Evolutionary conservation across 1,140 invertebrate species (phyloP).

Genomic region (Achatina immaculata): DNA sequence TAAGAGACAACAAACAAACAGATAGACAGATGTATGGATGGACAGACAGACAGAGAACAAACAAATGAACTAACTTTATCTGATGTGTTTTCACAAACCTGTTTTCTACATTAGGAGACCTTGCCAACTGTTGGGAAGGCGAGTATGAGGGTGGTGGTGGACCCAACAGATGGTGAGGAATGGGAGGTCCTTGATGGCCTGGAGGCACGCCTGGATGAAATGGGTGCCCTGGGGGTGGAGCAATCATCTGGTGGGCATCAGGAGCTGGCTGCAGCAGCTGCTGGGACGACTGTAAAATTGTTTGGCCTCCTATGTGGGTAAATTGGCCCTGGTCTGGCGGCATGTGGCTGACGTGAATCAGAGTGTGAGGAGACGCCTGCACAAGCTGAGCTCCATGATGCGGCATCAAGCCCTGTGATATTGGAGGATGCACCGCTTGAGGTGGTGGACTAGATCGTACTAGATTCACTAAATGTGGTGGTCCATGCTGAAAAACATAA

Average conservation of each 20-base stretch:
- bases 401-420: slow-evolving; percentile 22
- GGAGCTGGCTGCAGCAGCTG: slow-evolving; percentile 20
- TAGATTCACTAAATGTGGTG: slow-evolving; percentile 65
- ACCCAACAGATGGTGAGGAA: slow-evolving; percentile 19
- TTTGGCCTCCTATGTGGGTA: slow-evolving; percentile 28
- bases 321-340: slow-evolving; percentile 31
- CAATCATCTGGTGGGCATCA: slow-evolving; percentile 19
- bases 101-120: slow-evolving; percentile 11
- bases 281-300: slow-evolving; percentile 18
- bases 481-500: slow-evolving; percentile 63
- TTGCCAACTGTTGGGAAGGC: neutral
- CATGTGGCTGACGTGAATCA: slow-evolving; percentile 25
- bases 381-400: slow-evolving; percentile 21
- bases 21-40: too few species aligned
- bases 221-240: slow-evolving; percentile 30
- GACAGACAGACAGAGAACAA: too few species aligned
- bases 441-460: slow-evolving; percentile 54
- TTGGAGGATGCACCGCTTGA: slow-evolving; percentile 44
- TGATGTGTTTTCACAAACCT: too few species aligned
- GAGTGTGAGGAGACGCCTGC: slow-evolving; percentile 4
- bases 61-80: too few species aligned
- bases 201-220: slow-evolving; percentile 30
- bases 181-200: neutral
- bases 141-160: slow-evolving; percentile 15
- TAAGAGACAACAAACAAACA: too few species aligned